Conservation (phyloP, 2,113 vertebrate genomes). For the Butastur rufipennis region DNA sequence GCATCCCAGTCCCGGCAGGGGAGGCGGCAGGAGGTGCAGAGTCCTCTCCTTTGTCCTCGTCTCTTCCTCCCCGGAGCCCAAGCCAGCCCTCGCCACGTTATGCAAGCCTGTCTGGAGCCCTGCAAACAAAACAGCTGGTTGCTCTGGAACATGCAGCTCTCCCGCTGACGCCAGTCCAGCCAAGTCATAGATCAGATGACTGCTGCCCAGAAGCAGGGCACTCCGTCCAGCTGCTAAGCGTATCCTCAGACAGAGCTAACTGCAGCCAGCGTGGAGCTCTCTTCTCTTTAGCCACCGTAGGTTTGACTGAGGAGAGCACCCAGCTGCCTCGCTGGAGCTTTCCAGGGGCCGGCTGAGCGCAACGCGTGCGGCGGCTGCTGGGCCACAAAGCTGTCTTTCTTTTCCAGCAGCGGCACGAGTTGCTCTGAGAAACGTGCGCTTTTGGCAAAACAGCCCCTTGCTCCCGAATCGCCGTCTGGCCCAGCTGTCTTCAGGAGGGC, state of each 20-base stretch:
- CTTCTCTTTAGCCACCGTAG: not conserved
- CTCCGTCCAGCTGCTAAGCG: not conserved
- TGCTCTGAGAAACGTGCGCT: not conserved
- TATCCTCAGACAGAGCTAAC: not conserved
- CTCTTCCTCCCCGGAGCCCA: not conserved
- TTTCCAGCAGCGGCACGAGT: not conserved
- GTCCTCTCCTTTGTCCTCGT: not conserved
- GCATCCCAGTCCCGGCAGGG: not conserved
- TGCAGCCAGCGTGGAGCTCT: not conserved
- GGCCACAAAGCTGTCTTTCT: not conserved
- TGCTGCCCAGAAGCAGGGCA: not conserved
- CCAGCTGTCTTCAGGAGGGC: not conserved
- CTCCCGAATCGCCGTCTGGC: not conserved
- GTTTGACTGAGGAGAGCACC: not conserved
- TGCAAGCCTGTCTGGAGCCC: constrained; percentile 5
- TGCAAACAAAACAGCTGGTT: not conserved
- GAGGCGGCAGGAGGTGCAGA: not conserved
- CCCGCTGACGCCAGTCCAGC: not conserved
- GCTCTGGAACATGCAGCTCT: not conserved
- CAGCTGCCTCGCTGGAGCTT: not conserved
- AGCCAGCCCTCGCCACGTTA: not conserved
- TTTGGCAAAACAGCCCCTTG: not conserved
- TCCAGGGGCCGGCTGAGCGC: not conserved
- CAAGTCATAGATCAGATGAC: not conserved
- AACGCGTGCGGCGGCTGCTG: not conserved